Evolutionary conservation across 2,797 vertebrate genomes (phyloP).

Genomic region (Sciaenops ocellatus): DNA sequence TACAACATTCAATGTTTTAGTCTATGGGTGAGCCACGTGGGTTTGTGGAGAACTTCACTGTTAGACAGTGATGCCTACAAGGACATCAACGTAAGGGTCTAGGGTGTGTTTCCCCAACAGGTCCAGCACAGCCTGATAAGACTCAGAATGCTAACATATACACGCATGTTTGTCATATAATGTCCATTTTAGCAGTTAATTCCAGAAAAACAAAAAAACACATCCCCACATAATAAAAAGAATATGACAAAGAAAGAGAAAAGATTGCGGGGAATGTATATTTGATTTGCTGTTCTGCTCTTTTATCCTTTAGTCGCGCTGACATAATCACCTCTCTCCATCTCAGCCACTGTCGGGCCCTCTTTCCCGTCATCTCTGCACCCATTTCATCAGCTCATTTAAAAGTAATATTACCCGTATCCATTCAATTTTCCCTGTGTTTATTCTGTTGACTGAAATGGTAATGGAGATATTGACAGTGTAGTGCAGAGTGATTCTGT

Average conservation of each 20-base stretch:
- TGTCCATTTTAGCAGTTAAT: neutral
- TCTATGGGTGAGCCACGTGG: too few species aligned
- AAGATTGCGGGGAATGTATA: neutral
- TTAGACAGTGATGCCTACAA: too few species aligned
- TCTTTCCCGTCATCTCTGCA: conserved; percentile 28
- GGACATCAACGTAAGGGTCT: too few species aligned
- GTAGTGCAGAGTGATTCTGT: conserved; percentile 55
- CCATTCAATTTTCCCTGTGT: conserved; percentile 63
- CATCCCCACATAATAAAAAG: neutral
- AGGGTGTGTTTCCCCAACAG: too few species aligned
- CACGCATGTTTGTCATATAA: neutral
- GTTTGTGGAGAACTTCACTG: too few species aligned
- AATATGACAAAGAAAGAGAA: neutral
- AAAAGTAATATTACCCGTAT: conserved; percentile 68
- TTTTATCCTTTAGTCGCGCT: conserved; percentile 18
- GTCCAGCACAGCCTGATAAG: too few species aligned
- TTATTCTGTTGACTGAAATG: conserved; percentile 65
- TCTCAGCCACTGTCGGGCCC: conserved; percentile 18
- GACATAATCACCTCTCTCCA: conserved; percentile 33
- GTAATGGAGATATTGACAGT: conserved; percentile 67
- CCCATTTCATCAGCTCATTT: conserved; percentile 71
- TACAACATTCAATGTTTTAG: too few species aligned
- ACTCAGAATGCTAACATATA: too few species aligned
- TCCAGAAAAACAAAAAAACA: neutral
- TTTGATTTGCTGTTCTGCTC: conserved; percentile 20